Base-by-base conservation (phyloP, 2,888 invertebrate genomes). In the Biston stratarius region DNA sequence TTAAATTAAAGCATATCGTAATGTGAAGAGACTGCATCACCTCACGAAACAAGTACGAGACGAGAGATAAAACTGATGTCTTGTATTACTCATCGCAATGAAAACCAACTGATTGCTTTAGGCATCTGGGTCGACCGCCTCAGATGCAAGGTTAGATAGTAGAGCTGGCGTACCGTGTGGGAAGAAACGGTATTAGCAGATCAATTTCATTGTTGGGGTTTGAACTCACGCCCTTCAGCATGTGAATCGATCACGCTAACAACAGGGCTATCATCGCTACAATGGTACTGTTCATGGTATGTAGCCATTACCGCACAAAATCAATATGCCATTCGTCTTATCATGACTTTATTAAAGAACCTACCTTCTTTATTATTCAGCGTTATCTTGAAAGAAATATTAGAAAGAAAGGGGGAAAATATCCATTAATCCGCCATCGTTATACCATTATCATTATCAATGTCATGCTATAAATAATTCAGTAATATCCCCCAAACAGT, bases 401-500 rank as follows among this genome's bases (percentile, higher is more conserved):
- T 8, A 8, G 34, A 14, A 24, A 9, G 6, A 33, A 24, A 55
- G 14, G 42, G 11, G 12, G 36, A 12, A 42, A 40, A 24, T 33
- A 24, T 10, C 42, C 55, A 55, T 55, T 55, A 55, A 55, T 42
- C 55, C 55, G 33, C 55, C 55, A 42, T 55, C 12, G 42, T 55
- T 55, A 33, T 58, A 12, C 44, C 24, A 44, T 45, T 45, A 45
- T 58, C 58, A 58, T 47, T 38, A 48, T 48, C 47, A 36, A 48
- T 58, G 48, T 48, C 5, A 8, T 15, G 48, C n/a, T 11, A 58
- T 58, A 58, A 58, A 55, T 45, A 45, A 55, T 47, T 40, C 36
- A 55, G 48, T 64, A 53, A 59, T 53, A 53, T 64, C 59, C 49
- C 36, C 33, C 15, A 24, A 55, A 75, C 74, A 77, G 66, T 72